phyloP scores from a whole-genome alignment of 2,888 invertebrate genomes.

The Torymus texanus region DNA sequence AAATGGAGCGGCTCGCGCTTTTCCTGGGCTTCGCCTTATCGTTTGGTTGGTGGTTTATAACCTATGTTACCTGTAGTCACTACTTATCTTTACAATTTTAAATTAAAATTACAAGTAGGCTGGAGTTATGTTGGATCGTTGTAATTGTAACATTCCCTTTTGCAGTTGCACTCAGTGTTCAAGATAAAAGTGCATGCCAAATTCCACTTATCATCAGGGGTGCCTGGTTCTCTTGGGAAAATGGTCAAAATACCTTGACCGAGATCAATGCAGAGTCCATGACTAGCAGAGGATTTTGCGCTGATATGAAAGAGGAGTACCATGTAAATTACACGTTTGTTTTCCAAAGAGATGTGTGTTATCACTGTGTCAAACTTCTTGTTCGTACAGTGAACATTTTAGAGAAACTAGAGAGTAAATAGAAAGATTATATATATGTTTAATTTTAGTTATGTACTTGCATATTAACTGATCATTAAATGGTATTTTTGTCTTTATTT shows the following conservation, averaged over 20 bases:
- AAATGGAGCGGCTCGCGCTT: conserved; percentile 9
- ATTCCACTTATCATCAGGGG: conserved; percentile 89
- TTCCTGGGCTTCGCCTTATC: conserved; percentile 24
- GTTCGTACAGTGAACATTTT: conserved; percentile 92
- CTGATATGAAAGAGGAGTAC: conserved; percentile 83
- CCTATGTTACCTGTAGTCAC: not conserved
- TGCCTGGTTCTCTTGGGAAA: conserved; percentile 94
- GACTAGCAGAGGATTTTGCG: conserved; percentile 85
- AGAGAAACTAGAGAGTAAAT: conserved; percentile 90
- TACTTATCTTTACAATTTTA: not conserved
- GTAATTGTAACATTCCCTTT: conserved; percentile 5
- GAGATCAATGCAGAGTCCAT: conserved; percentile 88
- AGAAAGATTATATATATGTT: not conserved
- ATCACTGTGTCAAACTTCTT: conserved; percentile 89
- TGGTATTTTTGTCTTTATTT: conserved; percentile 56
- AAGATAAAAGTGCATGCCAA: conserved; percentile 76
- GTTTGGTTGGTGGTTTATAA: conserved; percentile 43
- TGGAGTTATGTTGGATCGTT: not conserved
- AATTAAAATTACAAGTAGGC: not conserved
- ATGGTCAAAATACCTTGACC: conserved; percentile 87
- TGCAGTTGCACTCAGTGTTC: conserved; percentile 42
- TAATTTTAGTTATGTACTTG: conserved; percentile 22
- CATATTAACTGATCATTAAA: not conserved
- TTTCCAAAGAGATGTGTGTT: conserved; percentile 83
- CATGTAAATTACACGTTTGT: conserved; percentile 91